Evolutionary conservation across 64 coral and sea anemone genomes (phyloP), one percentile per base, ranked within the genome.

Genomic region (Catalaphyllia jardinei): DNA sequence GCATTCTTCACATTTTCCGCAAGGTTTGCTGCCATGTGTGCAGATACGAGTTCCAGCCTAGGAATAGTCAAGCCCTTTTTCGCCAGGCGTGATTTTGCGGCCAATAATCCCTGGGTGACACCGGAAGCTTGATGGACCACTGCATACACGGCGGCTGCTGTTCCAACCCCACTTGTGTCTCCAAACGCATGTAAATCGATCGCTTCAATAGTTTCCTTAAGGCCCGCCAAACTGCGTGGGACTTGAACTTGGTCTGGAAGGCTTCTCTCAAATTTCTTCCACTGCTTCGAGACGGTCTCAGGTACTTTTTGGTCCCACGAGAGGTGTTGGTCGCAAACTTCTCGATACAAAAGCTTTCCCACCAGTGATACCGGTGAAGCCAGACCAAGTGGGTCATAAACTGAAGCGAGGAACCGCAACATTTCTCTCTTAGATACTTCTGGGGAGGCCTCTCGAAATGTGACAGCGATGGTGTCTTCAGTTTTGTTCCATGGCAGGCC

Each of bases 11-110:
- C 73, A 31, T 92, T 92, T 22, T 86, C 39, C 20, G 75, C 89
- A 67, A 92, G 72, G 54, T 92, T 92, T 14, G 79, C 60, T 46
- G 89, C 80, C 81, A 92, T 85, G 71, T 86, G 79, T 19, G 62
- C 31, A 4, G 79, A 19, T 20, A 86, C 89, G 30, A 78, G 69
- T 92, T 76, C 60, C 29, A 91, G 33, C 52, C 88, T 42, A 6
- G 88, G 88, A 27, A 89, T 79, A 3, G 31, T 79, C 9, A 89
- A 16, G 16, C 46, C 54, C 62, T 79, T 89, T 29, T 80, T 89
- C 15, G 76, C 88, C 7, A 89, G 54, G 20, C 88, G 31, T 8
- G 76, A 24, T 29, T 89, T 89, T 29, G 76, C 88, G 8, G 28
- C 75, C 31, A 89, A 10, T n/a, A 79, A 49, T 0, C 87, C 87